A percentile compares a stretch with the other conserved stretches of the same genome.
Conservation (phyloP, 2,797 vertebrate genomes). For the Microctenopoma stevenorrisi region DNA sequence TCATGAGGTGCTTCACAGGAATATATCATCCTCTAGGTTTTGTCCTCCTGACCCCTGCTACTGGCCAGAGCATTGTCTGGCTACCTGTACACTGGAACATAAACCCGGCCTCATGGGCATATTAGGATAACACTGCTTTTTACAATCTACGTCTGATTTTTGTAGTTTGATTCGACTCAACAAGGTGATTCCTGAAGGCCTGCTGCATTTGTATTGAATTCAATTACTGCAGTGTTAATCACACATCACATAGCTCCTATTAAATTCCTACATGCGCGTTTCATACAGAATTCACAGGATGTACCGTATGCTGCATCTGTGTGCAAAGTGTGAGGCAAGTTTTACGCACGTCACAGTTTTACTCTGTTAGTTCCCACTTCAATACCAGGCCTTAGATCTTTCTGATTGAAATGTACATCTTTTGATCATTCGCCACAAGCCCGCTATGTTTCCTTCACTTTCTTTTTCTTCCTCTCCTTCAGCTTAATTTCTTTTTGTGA, state of each 20-base stretch:
- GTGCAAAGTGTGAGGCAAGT: slow-evolving; percentile 28
- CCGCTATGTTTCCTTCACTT: slow-evolving; percentile 41
- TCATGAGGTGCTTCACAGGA: slow-evolving; percentile 71
- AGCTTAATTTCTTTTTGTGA: slow-evolving; percentile 63
- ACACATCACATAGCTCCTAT: too few species aligned
- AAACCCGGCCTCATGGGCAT: slow-evolving; percentile 29
- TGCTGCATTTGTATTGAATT: neutral
- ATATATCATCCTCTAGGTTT: slow-evolving; percentile 53
- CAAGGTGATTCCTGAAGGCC: neutral
- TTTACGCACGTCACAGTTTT: slow-evolving; percentile 47
- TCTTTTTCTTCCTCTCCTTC: slow-evolving; percentile 37
- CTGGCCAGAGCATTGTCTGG: slow-evolving; percentile 37
- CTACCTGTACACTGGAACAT: slow-evolving; percentile 40
- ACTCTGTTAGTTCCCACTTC: slow-evolving; percentile 49
- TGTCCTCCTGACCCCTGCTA: slow-evolving; percentile 56
- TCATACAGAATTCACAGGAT: neutral
- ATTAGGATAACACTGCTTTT: neutral
- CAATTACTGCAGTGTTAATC: too few species aligned
- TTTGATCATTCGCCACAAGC: slow-evolving; percentile 68
- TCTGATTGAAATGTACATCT: slow-evolving; percentile 47
- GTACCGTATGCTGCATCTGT: neutral
- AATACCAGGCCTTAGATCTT: slow-evolving; percentile 54
- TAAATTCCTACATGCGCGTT: neutral
- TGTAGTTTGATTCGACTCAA: neutral
- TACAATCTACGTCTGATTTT: neutral